phyloP scores from a whole-genome alignment of 2,888 invertebrate species.

The Microplitis deprimator region DNA sequence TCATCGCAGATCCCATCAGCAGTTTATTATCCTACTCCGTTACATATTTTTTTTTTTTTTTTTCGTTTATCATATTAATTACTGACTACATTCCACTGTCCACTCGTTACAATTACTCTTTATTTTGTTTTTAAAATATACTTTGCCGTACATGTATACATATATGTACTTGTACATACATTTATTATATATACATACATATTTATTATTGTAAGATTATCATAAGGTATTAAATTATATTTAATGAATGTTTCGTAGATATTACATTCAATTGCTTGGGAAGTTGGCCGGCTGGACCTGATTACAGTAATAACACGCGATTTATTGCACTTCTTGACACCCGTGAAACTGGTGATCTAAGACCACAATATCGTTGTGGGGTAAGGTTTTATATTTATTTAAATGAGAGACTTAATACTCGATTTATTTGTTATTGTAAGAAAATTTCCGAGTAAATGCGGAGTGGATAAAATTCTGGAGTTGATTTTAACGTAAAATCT shows the following conservation, averaged over 20 bases:
- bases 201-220: not conserved
- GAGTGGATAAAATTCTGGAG: no score
- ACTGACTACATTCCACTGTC: conserved; percentile 11
- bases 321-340: conserved; percentile 76
- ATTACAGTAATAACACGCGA: conserved; percentile 69
- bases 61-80: conserved; percentile 23
- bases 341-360: conserved; percentile 67
- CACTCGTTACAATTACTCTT: conserved; percentile 5
- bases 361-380: conserved; percentile 76
- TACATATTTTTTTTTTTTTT: not conserved
- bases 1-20: conserved; percentile 23
- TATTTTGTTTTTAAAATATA: not conserved
- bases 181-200: not conserved
- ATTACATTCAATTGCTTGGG: conserved; percentile 78
- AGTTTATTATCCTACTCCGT: conserved; percentile 20
- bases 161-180: no score
- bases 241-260: conserved; percentile 64
- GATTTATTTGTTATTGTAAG: not conserved
- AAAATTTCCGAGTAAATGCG: not conserved
- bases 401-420: not conserved
- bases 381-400: conserved; percentile 69
- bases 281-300: conserved; percentile 75
- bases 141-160: no score
- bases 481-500: no score
- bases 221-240: not conserved